Base-by-base conservation (phyloP, 2,113 vertebrate species). In the Strix uralensis region DNA sequence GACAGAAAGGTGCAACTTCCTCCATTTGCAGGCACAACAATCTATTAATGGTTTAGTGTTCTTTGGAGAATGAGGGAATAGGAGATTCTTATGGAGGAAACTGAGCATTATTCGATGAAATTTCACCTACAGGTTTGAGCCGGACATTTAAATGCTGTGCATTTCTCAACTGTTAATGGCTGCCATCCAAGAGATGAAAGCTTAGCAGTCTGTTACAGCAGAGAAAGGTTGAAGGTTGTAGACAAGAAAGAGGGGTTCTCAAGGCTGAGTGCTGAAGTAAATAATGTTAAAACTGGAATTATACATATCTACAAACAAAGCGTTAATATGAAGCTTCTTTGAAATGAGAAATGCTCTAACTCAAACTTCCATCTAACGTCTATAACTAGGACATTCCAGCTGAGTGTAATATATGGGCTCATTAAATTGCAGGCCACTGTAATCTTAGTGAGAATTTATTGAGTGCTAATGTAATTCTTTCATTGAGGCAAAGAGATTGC, bases 381-480 rank as follows among this genome's bases (percentile, higher is more conserved):
- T 95, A 73, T 97, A 97, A 97, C 97, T 94, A 96, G 88, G 74
- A 94, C 85, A 88, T 97, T 96, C 92, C 94, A 96, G 87, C 94
- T 82, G 93, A 96, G 81, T 87, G 73, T 97, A 98, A 98, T 98
- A 96, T 97, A 98, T 97, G 96, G 96, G 96, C 96, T 97, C 96
- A 98, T 98, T 98, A 98, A 97, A 97, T 96, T 97, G 96, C 96
- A 98, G 97, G 92, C 96, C 97, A 92, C 97, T 97, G 96, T 97
- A 97, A 98, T 98, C 98, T 98, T 97, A 97, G 96, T 92, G 95
- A 97, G 96, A 97, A 98, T 98, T 98, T 98, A 98, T 98, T 96
- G 98, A 98, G 97, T 97, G 95, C 96, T 98, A 98, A 98, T 98
- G 97, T 97, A 98, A 98, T 98, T 97, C 98, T 98, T 98, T 97